Evolutionary conservation across 2,113 vertebrate genomes (phyloP).

Genomic region (Gavia stellata): DNA sequence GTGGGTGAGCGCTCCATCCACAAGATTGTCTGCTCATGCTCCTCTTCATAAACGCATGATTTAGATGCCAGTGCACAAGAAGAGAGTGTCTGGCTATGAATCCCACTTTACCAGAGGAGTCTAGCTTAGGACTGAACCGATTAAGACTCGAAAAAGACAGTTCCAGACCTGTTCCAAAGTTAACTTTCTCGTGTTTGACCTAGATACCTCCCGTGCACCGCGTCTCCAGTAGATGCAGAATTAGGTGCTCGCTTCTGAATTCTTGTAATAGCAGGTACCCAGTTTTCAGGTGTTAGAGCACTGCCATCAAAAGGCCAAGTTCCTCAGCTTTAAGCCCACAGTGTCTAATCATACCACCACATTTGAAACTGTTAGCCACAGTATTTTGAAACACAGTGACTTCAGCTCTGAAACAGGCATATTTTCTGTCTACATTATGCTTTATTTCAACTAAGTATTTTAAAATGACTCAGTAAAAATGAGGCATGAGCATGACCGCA

Average conservation of each 20-base stretch:
- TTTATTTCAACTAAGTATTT: conserved; percentile 47
- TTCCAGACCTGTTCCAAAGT: background rate
- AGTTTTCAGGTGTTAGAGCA: background rate
- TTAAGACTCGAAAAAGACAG: background rate
- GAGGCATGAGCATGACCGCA: conserved; percentile 51
- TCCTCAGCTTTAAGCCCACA: background rate
- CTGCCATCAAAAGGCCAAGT: background rate
- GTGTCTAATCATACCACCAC: background rate
- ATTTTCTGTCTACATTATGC: conserved; percentile 36
- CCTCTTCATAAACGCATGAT: background rate
- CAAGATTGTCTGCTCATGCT: background rate
- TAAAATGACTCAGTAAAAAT: conserved; percentile 60
- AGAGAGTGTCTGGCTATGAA: background rate
- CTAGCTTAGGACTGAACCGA: background rate
- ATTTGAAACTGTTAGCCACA: conserved; percentile 18
- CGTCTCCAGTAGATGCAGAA: background rate
- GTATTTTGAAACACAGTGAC: conserved; percentile 49
- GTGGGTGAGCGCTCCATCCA: background rate
- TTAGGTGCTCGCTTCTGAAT: background rate
- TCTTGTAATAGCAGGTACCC: fast-evolving
- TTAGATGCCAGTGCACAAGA: background rate
- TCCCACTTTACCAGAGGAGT: background rate
- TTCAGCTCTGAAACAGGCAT: conserved; percentile 16
- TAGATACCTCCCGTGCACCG: no score
- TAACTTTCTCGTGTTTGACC: background rate